Conservation (phyloP, 2,888 invertebrate species). For the Philhelius pedissequus region DNA sequence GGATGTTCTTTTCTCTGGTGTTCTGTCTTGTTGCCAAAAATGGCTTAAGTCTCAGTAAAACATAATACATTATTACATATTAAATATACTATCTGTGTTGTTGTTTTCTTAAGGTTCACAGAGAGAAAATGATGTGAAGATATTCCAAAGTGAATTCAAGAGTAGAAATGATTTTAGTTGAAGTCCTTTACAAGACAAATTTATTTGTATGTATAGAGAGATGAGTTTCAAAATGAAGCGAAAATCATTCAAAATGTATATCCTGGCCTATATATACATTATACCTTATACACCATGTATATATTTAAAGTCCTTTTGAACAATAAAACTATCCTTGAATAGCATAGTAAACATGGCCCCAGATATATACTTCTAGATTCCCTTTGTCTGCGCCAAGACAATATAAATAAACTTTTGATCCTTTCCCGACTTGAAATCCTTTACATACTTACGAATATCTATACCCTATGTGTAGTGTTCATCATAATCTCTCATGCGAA, state of each 20-base stretch:
- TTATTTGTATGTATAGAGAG: background rate
- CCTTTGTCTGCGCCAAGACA: constrained; percentile 48
- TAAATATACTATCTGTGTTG: background rate
- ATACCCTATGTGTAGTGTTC: background rate
- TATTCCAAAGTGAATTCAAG: constrained; percentile 40
- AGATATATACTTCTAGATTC: constrained; percentile 27
- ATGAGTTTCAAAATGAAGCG: background rate
- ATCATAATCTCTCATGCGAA: constrained; percentile 35
- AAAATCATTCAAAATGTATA: background rate
- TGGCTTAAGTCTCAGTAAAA: constrained; percentile 14
- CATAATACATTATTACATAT: constrained; percentile 1
- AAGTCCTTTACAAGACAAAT: constrained; percentile 12
- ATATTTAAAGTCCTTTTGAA: constrained; percentile 20
- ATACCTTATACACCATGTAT: background rate
- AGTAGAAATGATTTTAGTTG: constrained; percentile 24
- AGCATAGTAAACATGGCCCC: constrained; percentile 46
- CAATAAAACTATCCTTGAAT: constrained; percentile 47
- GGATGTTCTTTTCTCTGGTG: background rate
- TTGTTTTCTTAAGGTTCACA: background rate
- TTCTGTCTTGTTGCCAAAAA: background rate
- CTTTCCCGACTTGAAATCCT: background rate
- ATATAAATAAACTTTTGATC: constrained; percentile 60
- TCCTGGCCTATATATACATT: background rate
- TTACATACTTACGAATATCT: too few relatives aligned
- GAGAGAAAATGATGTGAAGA: background rate